Base-by-base conservation (phyloP, 1,140 invertebrate species). In the Ooceraea biroi region DNA sequence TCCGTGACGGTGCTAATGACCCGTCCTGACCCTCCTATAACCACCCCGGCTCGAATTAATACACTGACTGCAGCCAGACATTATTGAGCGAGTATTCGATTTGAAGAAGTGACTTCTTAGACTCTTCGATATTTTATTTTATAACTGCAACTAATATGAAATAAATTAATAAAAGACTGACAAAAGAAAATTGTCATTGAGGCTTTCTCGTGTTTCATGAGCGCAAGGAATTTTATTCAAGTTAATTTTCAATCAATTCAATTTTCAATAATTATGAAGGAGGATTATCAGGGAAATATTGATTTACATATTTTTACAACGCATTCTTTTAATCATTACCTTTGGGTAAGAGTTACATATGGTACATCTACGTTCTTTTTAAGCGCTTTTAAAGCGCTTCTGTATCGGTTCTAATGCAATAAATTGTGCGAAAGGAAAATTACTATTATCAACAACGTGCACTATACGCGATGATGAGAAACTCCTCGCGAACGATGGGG, bases 351-450 rank as follows among this genome's bases (percentile, higher is more conserved):
- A 1, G 3, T 72, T n/a, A 55, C 48, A 3, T 36, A 57, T 63
- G 57, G 0, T 8, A 65, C 10, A n/a, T 4, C 5, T n/a, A 14
- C 57, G 12, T 52, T 66, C 71, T 76, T 63, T 69, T 55, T n/a
- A n/a, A n/a, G n/a, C n/a, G n/a, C n/a, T n/a, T n/a, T n/a, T 41
- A 44, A 22, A 65, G 12, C 17, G 1, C 30, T 7, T 27, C 57
- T 12, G 3, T 27, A 44, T 71, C 57, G 76, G 57, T 71, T 57
- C 44, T 69, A 80, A 80, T 36, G 65, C 22, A 25, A 80, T 80
- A 80, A 88, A 88, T 88, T 72, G 86, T 65, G 86, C 73, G 86
- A 86, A 88, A 84, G 71, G 58, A 83, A 87, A 87, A 77, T 88
- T 72, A 74, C 72, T 57, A 44, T 68, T 71, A 60, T 83, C 63